Conservation (phyloP, 2,888 invertebrate species). For the Tetrapedia diversipes region DNA sequence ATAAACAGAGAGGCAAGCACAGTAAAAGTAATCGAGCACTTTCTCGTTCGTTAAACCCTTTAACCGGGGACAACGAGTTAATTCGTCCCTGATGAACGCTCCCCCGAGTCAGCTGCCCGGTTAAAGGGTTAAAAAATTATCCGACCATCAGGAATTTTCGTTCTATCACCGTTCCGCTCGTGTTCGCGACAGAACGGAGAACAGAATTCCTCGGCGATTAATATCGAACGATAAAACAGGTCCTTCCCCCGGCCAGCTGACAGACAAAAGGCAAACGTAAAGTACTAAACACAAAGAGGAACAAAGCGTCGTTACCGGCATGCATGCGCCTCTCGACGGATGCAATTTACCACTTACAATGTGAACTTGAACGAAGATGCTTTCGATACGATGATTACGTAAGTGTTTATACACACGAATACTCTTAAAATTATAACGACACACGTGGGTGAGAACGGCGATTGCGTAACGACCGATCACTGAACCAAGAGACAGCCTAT, state of each 20-base stretch:
- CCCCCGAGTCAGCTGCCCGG: no score
- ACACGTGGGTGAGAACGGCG: conserved; percentile 19
- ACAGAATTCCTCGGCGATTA: neutral
- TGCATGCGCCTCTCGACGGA: conserved; percentile 44
- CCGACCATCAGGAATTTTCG: neutral
- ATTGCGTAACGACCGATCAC: conserved; percentile 55
- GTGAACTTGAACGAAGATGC: conserved; percentile 51
- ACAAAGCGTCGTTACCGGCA: conserved; percentile 42
- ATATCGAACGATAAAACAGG: conserved; percentile 9
- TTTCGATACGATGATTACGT: conserved; percentile 41
- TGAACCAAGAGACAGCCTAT: conserved; percentile 52
- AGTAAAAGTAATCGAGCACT: no score
- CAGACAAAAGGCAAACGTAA: conserved; percentile 38
- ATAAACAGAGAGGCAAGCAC: no score
- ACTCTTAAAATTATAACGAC: conserved; percentile 14
- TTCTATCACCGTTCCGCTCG: neutral
- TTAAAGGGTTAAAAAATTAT: no score
- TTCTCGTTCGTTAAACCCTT: no score
- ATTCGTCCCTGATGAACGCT: no score
- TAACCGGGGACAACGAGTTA: no score
- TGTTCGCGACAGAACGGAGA: neutral
- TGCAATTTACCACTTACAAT: conserved; percentile 57
- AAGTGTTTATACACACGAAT: conserved; percentile 40
- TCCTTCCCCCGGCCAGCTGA: neutral
- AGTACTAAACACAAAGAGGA: conserved; percentile 47